These are phyloP conservation scores for Phylloscopus collybita DNA, from an alignment of 2,797 vertebrate genomes.

Conservation along the genomic window DNA sequence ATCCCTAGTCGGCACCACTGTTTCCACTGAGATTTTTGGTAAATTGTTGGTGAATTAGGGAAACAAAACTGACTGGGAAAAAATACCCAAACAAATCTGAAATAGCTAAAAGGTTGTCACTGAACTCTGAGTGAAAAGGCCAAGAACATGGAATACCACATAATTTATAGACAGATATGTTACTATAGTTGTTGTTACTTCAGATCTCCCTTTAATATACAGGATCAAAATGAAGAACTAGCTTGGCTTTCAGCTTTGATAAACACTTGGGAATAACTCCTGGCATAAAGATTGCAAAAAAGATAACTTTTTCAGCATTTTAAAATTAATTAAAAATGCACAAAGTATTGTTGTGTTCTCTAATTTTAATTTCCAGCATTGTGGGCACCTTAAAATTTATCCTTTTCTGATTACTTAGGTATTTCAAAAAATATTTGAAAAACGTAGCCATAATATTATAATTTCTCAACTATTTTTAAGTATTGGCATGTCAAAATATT, in stretches of 20 bases:
- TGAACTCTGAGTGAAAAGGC: not conserved
- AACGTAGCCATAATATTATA: not conserved
- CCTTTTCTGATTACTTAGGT: not conserved
- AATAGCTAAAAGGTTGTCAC: not conserved
- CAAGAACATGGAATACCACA: not conserved
- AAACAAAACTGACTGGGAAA: not conserved
- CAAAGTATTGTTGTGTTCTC: not conserved
- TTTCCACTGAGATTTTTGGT: not conserved
- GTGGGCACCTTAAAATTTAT: not conserved
- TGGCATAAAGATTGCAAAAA: not conserved
- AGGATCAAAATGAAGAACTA: not conserved
- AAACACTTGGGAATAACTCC: not conserved
- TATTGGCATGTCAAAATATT: not conserved
- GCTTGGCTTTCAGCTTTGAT: not conserved
- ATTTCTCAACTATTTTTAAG: not conserved
- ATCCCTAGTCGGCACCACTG: not conserved
- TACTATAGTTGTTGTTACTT: not conserved
- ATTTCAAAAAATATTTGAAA: not conserved
- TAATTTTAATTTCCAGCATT: not conserved
- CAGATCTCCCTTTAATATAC: not conserved
- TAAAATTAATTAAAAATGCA: not conserved
- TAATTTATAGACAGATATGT: not conserved
- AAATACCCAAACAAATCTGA: not conserved
- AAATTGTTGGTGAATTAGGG: not conserved
- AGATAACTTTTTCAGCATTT: not conserved